phyloP scores from a whole-genome alignment of 2,888 invertebrate genomes.

The Tortricodes alternella region DNA sequence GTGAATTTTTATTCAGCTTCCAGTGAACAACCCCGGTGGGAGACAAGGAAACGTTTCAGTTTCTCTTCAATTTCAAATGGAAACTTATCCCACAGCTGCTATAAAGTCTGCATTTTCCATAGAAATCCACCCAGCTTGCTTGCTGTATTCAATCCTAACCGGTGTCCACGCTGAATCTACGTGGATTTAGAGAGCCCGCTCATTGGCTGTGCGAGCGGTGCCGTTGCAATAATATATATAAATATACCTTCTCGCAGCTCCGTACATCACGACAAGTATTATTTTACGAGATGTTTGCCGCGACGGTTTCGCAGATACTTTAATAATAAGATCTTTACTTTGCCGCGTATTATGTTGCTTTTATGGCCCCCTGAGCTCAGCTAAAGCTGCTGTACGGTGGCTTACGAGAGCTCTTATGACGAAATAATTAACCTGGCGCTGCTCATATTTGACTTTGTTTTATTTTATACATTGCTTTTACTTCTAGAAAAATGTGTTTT shows the following conservation, averaged over 20 bases:
- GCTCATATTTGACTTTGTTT: constrained; percentile 68
- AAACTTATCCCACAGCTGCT: constrained; percentile 80
- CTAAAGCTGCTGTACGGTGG: constrained; percentile 75
- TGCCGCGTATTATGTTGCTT: constrained; percentile 78
- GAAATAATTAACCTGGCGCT: constrained; percentile 79
- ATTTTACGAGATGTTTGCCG: constrained; percentile 79
- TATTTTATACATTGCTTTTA: constrained; percentile 38
- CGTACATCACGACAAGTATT: constrained; percentile 66
- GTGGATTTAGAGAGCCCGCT: constrained; percentile 71
- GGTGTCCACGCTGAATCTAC: constrained; percentile 76
- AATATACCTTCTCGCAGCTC: constrained; percentile 52
- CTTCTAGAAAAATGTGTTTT: neutral
- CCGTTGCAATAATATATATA: constrained; percentile 52
- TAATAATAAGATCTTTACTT: constrained; percentile 81
- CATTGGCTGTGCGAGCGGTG: constrained; percentile 55
- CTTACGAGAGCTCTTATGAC: constrained; percentile 78
- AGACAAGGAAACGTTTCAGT: constrained; percentile 77
- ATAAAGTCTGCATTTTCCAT: constrained; percentile 82
- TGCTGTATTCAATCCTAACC: constrained; percentile 71
- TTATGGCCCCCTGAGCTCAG: constrained; percentile 73
- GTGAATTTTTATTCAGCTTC: constrained; percentile 76
- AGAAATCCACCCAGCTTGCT: constrained; percentile 74
- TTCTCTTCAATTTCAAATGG: constrained; percentile 81
- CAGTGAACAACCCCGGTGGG: constrained; percentile 61
- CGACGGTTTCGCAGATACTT: constrained; percentile 79